Evolutionary conservation across 2,888 invertebrate genomes (phyloP), one percentile per base, ranked within the genome.

Genomic region (Sipunculus nudus): DNA sequence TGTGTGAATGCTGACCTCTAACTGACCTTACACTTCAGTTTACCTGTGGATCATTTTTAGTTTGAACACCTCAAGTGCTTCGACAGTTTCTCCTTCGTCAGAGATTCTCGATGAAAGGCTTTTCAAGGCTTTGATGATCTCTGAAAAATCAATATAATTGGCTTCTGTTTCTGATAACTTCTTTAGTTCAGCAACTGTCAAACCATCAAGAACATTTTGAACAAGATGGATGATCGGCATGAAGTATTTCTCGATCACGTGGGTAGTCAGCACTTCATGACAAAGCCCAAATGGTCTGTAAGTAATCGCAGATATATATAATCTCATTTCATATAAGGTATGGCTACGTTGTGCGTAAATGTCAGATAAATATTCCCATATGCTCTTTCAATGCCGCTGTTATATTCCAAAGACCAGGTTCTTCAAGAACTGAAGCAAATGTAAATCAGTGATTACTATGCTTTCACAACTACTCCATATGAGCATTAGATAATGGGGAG

Each of bases 111-210:
- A 89, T 23, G 94, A 93, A 73, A 97, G 88, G 83, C 91, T 92
- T 85, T 96, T 95, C 71, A 94, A 90, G 39, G 93, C 91, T 85
- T 94, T 92, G 66, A 97, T 93, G 81, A 97, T 93, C 71, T 93
- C 92, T 65, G 96, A 94, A 71, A 97, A 91, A 52, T 94, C 92
- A 85, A 97, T 97, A 83, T 94, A 96, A 86, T 96, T 96, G 67
- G 93, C 83, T 85, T 96, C 93, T 79, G 91, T 92, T 80, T 96
- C 94, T 3, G 95, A 94, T 86, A 97, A 97, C 73, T 93, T 91
- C 82, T 97, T 97, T 61, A 97, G 85, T 82, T 97, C 96, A 67
- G 96, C 96, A 83, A 97, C 96, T 25, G 95, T 93, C 78, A 97
- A 87, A 84, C 92, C 92, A 81, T 96, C 94, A 79, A 97, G 53